Base-by-base conservation (phyloP, 2,797 vertebrate species). In the Chelon auratus region DNA sequence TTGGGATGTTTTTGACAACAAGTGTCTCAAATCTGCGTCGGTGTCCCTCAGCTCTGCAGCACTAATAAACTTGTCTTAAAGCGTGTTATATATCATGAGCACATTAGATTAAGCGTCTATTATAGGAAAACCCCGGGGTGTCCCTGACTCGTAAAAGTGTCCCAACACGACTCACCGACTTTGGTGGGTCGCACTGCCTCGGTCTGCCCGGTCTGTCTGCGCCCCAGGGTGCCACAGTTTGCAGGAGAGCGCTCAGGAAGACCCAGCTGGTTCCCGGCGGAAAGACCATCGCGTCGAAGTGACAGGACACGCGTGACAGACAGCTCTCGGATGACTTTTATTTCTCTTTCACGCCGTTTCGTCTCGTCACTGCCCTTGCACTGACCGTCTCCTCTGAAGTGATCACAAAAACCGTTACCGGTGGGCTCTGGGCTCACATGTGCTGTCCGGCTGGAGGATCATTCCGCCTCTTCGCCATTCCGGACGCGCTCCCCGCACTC, bases 111-210 rank as follows among this genome's bases (percentile, higher is more conserved):
- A 2, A 2, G 14, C 1, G 26, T 58, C 18, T 24, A 11, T 54
- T 1, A 12, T 1, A 17, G 24, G 3, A 24, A 24, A 26, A 24
- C 37, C 5, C 24, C 0, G 14, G 8, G 2, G 6, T 11, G n/a
- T 18, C 9, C 17, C 22, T 8, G 43, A 48, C 30, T 58, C 15
- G 33, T 33, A 63, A 30, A 72, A 63, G 26, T 12, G 6, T 0
- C 39, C 15, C 13, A 33, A 17, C 50, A 48, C 33, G 63, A 95
- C 96, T 97, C 93, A 97, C 96, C 96, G 95, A 93, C 91, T 92
- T 93, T 15, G 96, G 96, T 68, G 92, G 75, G 85, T 93, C 95
- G 89, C 96, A 97, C 78, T 95, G 94, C 88, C 89, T 93, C 75
- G 94, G 94, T 89, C 93, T 86, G 82, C 89, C 92, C 54, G 82